Evolutionary conservation across 2,888 invertebrate genomes (phyloP), one percentile per base, ranked within the genome.

Genomic region (Latrodectus hesperus): DNA sequence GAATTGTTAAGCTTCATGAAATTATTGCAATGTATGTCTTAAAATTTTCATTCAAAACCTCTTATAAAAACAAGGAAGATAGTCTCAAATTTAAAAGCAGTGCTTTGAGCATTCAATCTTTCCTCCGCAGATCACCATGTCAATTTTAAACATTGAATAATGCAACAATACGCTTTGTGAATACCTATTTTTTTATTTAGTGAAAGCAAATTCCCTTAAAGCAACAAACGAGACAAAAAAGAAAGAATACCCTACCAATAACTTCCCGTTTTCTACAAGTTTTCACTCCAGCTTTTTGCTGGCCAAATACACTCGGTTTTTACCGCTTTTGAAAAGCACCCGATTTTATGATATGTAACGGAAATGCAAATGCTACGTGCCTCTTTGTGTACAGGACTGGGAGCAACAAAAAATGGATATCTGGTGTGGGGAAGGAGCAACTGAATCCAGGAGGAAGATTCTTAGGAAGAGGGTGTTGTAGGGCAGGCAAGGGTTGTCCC

Each of bases 401-500:
- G 60, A 38, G 60, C n/a, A n/a, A 60, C n/a, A n/a, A 60, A 60
- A 60, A 60, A 60, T 16, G n/a, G 8, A 60, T 60, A 16, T 10
- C 14, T 12, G 9, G n/a, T 16, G 10, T 16, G 16, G n/a, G n/a
- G 11, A 60, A 60, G 55, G 16, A 60, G n/a, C 12, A 60, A 60
- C n/a, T 14, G 60, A 60, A 60, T 60, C 60, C 60, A 11, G 60
- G 60, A 60, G 8, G 60, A 60, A 16, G n/a, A 12, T 60, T n/a
- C 60, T 75, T 49, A 17, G 76, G 49, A 80, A 70, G 51, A 38
- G 52, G 26, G 55, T 53, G 68, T 70, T 55, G 53, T 67, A 51
- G 38, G 60, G 60, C 60, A 79, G 60, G 60, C n/a, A 60, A 60
- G 60, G 60, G 49, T 52, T 60, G 26, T 71, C 49, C 71, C 51